A percentile compares a stretch with the other conserved stretches of the same genome.
Evolutionary conservation across 1,140 invertebrate species (phyloP).

Genomic region (Lasioglossum albipes): DNA sequence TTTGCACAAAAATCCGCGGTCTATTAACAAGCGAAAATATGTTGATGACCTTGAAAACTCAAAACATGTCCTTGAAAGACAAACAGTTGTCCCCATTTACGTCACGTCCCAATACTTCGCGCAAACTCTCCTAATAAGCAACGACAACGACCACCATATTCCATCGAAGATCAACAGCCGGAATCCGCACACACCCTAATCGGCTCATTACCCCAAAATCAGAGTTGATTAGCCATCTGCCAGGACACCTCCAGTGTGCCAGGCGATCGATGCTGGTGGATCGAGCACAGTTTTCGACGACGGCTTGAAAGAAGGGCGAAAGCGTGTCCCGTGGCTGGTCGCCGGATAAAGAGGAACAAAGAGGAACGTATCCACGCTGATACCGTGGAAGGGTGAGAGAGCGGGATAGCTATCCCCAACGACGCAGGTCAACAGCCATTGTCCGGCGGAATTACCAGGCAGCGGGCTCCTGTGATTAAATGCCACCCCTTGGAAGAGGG

Average conservation of each 20-base stretch:
- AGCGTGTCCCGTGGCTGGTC: background rate
- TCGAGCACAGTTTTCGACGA: background rate
- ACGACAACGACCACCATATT: too few species aligned
- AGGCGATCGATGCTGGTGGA: background rate
- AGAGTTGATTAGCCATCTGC: background rate
- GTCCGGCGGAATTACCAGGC: conserved; percentile 70
- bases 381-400: conserved; percentile 62
- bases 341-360: conserved; percentile 1
- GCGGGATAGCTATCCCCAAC: conserved; percentile 46
- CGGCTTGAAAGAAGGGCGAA: background rate
- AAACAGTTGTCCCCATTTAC: too few species aligned
- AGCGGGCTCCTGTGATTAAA: conserved; percentile 71
- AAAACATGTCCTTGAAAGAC: too few species aligned
- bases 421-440: conserved; percentile 67
- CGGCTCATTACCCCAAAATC: background rate
- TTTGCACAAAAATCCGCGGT: too few species aligned
- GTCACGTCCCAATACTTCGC: too few species aligned
- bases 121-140: too few species aligned
- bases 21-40: too few species aligned
- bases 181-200: too few species aligned
- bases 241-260: background rate
- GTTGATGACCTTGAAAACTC: too few species aligned
- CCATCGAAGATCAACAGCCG: too few species aligned
- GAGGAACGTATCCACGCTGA: conserved; percentile 17
- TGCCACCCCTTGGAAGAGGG: conserved; percentile 50